phyloP scores from a whole-genome alignment of 2,797 vertebrate species.

The Cuculus canorus region DNA sequence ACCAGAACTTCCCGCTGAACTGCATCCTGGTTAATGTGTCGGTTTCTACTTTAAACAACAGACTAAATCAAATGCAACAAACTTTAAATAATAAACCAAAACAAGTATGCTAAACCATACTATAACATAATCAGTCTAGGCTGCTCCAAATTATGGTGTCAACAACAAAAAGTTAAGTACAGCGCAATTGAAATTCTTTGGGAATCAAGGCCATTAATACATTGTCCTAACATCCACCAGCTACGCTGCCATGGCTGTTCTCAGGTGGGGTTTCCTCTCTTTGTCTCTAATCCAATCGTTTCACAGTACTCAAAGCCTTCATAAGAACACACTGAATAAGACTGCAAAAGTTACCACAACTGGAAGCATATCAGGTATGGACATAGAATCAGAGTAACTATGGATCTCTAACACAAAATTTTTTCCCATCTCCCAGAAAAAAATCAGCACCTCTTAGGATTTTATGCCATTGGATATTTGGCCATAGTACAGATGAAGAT shows the following conservation, averaged over 20 bases:
- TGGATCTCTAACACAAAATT: not conserved
- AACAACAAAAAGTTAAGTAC: not conserved
- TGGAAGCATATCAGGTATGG: rapidly evolving
- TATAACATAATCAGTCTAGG: not conserved
- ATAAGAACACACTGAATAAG: not conserved
- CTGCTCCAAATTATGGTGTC: not conserved
- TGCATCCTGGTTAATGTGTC: not conserved
- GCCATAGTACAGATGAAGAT: not conserved
- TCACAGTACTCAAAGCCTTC: not conserved
- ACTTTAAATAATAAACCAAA: not conserved
- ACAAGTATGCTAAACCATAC: not conserved
- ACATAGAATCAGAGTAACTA: not conserved
- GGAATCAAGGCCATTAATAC: not conserved
- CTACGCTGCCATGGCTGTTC: not conserved
- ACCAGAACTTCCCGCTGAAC: not conserved
- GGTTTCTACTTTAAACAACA: not conserved
- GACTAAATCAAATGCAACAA: not conserved
- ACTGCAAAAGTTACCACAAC: not conserved
- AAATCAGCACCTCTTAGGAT: not conserved
- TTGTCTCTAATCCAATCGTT: not conserved
- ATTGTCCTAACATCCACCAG: not conserved
- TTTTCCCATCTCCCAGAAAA: not conserved
- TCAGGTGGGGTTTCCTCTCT: not conserved
- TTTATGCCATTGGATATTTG: not conserved
- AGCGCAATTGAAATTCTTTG: not conserved